Evolutionary conservation across 2,797 vertebrate species (phyloP).

Genomic region (Hephaestus fuliginosus): DNA sequence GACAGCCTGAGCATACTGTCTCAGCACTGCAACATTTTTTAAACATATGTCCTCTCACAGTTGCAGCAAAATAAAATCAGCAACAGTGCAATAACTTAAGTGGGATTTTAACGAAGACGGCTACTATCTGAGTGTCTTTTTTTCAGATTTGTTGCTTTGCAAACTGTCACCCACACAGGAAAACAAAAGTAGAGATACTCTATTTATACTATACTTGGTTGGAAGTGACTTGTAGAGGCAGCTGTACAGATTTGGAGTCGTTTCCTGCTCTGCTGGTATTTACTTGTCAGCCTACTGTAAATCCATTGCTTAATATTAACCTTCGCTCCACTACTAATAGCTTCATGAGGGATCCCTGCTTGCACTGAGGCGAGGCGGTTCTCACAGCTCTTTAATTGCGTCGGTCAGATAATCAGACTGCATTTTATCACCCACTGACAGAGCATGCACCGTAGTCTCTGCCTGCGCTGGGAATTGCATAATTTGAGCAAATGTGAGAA

Average conservation of each 20-base stretch:
- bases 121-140: neutral
- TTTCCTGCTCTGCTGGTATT: conserved; percentile 28
- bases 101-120: neutral
- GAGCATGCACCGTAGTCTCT: conserved; percentile 26
- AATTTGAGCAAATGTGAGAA: conserved; percentile 62
- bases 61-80: no score
- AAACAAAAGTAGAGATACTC: conserved; percentile 2
- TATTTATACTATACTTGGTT: no score
- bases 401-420: conserved; percentile 49
- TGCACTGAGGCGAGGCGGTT: conserved; percentile 35
- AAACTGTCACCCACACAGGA: neutral
- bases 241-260: neutral
- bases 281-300: conserved; percentile 49
- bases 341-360: conserved; percentile 64
- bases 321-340: conserved; percentile 53
- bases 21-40: neutral
- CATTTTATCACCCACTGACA: conserved; percentile 72
- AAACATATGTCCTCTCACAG: neutral
- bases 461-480: conserved; percentile 57
- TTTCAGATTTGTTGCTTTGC: neutral
- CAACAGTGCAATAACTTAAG: neutral
- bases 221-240: neutral
- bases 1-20: neutral
- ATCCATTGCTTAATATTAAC: conserved; percentile 65
- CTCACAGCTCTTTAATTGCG: conserved; percentile 73